Base-by-base conservation (phyloP, 1,140 invertebrate genomes). In the Drosophila serrata region DNA sequence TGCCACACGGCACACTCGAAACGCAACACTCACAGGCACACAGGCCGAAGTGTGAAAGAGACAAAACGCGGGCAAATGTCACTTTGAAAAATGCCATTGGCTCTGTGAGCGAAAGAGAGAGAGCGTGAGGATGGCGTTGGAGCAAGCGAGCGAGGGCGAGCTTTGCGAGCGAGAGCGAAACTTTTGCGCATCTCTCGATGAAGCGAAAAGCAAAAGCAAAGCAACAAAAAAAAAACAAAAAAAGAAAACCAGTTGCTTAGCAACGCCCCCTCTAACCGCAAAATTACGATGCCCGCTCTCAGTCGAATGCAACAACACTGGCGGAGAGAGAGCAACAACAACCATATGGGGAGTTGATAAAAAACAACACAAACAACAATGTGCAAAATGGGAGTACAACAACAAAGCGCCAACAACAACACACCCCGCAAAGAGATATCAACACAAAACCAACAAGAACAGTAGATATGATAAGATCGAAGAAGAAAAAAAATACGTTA, bases 31-130 rank as follows among this genome's bases (percentile, higher is more conserved):
- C 48, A 57, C 45, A 53, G 37, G 37, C 64, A 76, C 40, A 65
- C 56, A 57, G 58, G 57, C 79, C 48, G 59, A 55, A 61, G 78
- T 74, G 57, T 69, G 73, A 82, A 74, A 80, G 75, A 67, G 82
- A 82, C 73, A 90, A 84, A 90, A 86, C 85, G 81, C 87, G 80
- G 62, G 56, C 82, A 92, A 92, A 92, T 92, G 91, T 92, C 91
- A 92, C 91, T 90, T 91, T 92, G 87, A 92, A 92, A 92, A 92
- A 91, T 92, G 91, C 91, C 91, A 92, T 92, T 92, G 91, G 91
- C 90, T 84, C 74, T 49, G 48, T 42, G 56, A 60, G 74, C 63
- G 62, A 77, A 57, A 60, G 74, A 77, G 63, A 58, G 59, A 70
- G 61, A 73, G 61, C 65, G 61, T 45, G 51, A 48, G 55, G 56